Percentiles rank a stretch among this genome's conserved stretches.
Conservation (phyloP, 2,113 vertebrate genomes). For the Pipa parva region DNA sequence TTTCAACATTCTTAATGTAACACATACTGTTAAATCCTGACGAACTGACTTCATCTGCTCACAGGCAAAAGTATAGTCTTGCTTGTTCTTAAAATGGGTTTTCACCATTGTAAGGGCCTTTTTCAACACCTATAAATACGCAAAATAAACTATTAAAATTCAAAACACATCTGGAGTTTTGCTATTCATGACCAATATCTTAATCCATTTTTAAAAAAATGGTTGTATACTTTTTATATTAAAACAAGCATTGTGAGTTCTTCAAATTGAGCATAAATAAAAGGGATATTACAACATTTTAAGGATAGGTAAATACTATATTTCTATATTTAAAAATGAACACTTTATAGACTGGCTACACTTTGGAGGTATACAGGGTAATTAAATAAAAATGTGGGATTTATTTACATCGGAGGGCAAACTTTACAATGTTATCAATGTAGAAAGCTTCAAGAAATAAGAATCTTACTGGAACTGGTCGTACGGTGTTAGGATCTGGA, state of each 20-base stretch:
- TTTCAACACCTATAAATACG: slow-evolving; percentile 67
- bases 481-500: slow-evolving; percentile 80
- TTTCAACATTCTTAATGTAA: neutral
- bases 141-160: neutral
- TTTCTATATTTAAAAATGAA: no score
- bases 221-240: no score
- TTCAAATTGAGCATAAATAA: no score
- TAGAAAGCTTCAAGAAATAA: neutral
- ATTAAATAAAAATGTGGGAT: no score
- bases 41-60: slow-evolving; percentile 92
- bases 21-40: slow-evolving; percentile 83
- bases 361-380: no score
- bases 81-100: slow-evolving; percentile 79
- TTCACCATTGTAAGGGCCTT: slow-evolving; percentile 80
- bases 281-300: no score
- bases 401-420: neutral
- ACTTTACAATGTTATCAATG: neutral
- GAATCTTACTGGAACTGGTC: slow-evolving; percentile 72
- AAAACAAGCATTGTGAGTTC: no score
- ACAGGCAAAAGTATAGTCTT: slow-evolving; percentile 84
- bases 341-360: no score
- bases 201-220: no score
- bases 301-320: no score
- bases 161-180: no score
- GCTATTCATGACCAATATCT: no score